Percentiles rank a stretch among this genome's conserved stretches.
Evolutionary conservation across 2,797 vertebrate genomes (phyloP).

Genomic region (Girardinus metallicus): DNA sequence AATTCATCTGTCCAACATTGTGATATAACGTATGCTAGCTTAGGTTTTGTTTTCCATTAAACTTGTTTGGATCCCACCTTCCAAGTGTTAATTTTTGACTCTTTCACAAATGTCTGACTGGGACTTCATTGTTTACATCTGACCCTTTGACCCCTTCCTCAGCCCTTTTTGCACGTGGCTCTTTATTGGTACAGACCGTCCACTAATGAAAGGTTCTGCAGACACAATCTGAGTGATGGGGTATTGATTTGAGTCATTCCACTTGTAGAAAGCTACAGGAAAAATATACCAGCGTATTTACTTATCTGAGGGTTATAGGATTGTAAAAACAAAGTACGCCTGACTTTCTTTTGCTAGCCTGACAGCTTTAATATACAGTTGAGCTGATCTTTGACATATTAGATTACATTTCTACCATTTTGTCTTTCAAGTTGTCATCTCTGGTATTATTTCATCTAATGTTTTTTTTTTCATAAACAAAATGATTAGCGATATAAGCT

Average conservation of each 20-base stretch:
- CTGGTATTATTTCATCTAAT: not conserved
- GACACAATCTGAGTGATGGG: conserved; percentile 62
- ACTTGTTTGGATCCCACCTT: conserved; percentile 24
- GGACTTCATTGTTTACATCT: conserved; percentile 52
- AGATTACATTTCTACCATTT: not conserved
- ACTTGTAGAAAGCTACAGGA: conserved; percentile 17
- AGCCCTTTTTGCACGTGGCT: conserved; percentile 41
- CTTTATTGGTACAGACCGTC: conserved; percentile 35
- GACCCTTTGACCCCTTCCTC: conserved; percentile 25
- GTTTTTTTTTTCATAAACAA: not conserved
- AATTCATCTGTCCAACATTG: not conserved
- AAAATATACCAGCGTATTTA: conserved; percentile 1
- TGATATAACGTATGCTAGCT: not conserved
- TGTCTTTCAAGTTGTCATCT: not conserved
- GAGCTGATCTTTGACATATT: not conserved
- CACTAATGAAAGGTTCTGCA: conserved; percentile 37
- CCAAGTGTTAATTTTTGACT: conserved; percentile 43
- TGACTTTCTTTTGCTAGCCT: not conserved
- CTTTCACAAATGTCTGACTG: conserved; percentile 36
- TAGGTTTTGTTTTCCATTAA: conserved; percentile 23
- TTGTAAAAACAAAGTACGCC: not conserved
- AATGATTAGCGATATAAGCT: conserved; percentile 21
- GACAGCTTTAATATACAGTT: not conserved
- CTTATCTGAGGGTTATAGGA: not conserved
- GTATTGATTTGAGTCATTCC: conserved; percentile 60